Conservation (phyloP, 2,888 invertebrate species). For the Limnephilus auricula region DNA sequence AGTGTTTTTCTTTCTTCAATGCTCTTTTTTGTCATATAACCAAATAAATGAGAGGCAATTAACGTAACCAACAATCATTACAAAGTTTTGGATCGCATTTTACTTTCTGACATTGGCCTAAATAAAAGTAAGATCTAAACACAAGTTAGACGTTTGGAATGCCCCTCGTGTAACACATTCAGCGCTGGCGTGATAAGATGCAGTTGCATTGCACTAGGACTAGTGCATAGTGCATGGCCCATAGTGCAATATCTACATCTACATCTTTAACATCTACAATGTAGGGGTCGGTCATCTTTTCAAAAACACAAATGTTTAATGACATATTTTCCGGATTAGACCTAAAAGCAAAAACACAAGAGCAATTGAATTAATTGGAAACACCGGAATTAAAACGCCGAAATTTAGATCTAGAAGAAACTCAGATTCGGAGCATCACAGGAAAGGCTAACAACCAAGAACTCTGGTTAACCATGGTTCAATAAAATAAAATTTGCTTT, state of each 20-base stretch:
- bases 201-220: not conserved
- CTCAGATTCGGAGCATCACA: no score
- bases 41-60: not conserved
- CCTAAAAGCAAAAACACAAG: no score
- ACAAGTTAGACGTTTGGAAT: not conserved
- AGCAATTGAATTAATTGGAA: no score
- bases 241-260: not conserved
- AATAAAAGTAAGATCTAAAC: not conserved
- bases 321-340: not conserved
- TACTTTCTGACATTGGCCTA: not conserved
- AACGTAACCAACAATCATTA: not conserved
- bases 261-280: not conserved
- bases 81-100: not conserved
- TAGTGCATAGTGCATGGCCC: slow-evolving; percentile 2
- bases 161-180: slow-evolving; percentile 22
- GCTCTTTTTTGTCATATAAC: no score
- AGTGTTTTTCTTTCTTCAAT: no score
- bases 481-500: no score
- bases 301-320: not conserved
- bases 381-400: no score
- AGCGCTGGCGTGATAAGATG: not conserved
- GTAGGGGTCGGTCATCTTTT: not conserved
- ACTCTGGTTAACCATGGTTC: no score
- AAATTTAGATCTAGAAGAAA: no score
- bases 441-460: no score